These are phyloP conservation scores for Stomatorhinus walkeri DNA, from an alignment of 2,797 vertebrate species.

Conservation along the genomic window DNA sequence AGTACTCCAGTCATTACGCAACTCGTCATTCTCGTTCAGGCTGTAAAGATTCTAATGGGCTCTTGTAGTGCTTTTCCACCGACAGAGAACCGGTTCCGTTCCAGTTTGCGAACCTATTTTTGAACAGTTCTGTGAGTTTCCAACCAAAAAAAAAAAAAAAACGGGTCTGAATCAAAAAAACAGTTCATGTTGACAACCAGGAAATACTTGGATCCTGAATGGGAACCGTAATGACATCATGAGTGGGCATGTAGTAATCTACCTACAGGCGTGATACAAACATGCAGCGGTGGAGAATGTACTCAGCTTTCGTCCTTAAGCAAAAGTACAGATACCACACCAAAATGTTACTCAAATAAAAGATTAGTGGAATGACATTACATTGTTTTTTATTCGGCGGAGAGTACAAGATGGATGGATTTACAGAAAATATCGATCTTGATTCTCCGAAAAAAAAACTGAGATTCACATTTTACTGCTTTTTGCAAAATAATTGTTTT, in stretches of 20 bases:
- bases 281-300: too few relatives aligned
- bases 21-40: not conserved
- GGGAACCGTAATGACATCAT: not conserved
- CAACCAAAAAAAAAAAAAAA: not conserved
- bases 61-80: not conserved
- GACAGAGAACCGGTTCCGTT: not conserved
- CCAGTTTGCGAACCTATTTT: not conserved
- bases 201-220: not conserved
- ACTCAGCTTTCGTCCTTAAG: not conserved
- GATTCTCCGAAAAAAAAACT: not conserved
- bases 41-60: not conserved
- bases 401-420: not conserved
- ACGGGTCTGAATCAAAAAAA: not conserved
- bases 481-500: not conserved
- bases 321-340: not conserved
- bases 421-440: not conserved
- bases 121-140: not conserved
- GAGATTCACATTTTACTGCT: not conserved
- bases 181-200: not conserved
- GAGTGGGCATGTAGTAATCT: not conserved
- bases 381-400: not conserved
- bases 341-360: not conserved
- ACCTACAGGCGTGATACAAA: not conserved
- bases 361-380: not conserved
- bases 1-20: not conserved